phyloP scores from a whole-genome alignment of 2,888 invertebrate species.

The Phyto melanocephala region DNA sequence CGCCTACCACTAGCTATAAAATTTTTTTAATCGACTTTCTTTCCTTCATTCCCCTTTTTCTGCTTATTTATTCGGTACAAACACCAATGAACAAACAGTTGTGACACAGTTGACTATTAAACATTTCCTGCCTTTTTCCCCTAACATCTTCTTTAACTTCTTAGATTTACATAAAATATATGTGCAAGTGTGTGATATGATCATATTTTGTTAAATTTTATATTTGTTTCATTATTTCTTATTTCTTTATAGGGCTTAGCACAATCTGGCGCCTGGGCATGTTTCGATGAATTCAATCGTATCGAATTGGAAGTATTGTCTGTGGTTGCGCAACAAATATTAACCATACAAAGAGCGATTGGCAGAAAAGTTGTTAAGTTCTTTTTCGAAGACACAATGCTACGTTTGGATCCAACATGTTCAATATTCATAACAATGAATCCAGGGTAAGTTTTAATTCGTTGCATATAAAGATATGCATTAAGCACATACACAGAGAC shows the following conservation, averaged over 20 bases:
- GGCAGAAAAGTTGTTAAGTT: slow-evolving; percentile 88
- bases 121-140: too few species aligned
- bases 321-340: slow-evolving; percentile 96
- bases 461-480: not conserved
- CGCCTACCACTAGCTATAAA: too few species aligned
- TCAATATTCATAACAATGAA: slow-evolving; percentile 97
- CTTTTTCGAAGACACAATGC: slow-evolving; percentile 93
- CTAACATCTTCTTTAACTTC: not conserved
- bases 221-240: too few species aligned
- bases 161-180: slow-evolving; percentile 1
- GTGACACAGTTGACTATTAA: not conserved
- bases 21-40: not conserved
- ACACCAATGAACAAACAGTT: not conserved
- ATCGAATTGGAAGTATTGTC: slow-evolving; percentile 95
- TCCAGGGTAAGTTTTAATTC: slow-evolving; percentile 83
- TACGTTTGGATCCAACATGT: slow-evolving; percentile 92
- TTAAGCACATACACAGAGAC: too few species aligned
- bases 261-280: slow-evolving; percentile 95
- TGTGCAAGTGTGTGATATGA: too few species aligned
- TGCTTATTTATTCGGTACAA: not conserved
- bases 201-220: too few species aligned
- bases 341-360: slow-evolving; percentile 93
- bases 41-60: not conserved
- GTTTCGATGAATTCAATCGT: slow-evolving; percentile 97
- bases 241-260: slow-evolving; percentile 86